These are phyloP conservation scores for Xanthia icteritia DNA, from an alignment of 2,888 invertebrate species.

Conservation along the genomic window DNA sequence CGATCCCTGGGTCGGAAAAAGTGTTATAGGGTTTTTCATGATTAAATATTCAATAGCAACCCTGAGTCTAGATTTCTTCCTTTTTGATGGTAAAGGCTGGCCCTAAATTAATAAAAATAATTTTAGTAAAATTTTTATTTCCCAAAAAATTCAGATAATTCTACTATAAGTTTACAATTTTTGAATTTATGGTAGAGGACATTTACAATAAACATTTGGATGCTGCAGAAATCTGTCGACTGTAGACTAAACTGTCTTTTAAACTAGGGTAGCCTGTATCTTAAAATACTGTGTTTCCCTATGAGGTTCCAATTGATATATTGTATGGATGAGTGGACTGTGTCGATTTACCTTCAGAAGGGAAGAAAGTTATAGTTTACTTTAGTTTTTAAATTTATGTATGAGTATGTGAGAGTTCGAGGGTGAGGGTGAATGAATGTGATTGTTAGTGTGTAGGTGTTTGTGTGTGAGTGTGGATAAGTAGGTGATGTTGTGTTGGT, in stretches of 20 bases:
- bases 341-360: background rate
- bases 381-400: background rate
- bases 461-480: background rate
- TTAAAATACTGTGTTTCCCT: background rate
- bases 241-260: too few relatives aligned
- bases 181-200: too few relatives aligned
- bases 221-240: too few relatives aligned
- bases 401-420: background rate
- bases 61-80: background rate
- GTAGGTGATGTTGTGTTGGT: slow-evolving; percentile 1
- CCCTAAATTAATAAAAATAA: too few relatives aligned
- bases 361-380: too few relatives aligned
- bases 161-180: too few relatives aligned
- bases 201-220: background rate
- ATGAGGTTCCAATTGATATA: background rate
- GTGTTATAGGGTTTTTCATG: background rate
- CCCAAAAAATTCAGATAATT: too few relatives aligned
- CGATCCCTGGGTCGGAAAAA: background rate
- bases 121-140: too few relatives aligned
- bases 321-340: background rate
- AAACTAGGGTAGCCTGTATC: background rate
- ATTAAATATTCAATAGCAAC: background rate
- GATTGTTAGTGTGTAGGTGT: background rate
- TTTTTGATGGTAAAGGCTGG: background rate
- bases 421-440: background rate